Evolutionary conservation across 2,797 vertebrate genomes (phyloP).

Genomic region (Sylvilagus floridanus): DNA sequence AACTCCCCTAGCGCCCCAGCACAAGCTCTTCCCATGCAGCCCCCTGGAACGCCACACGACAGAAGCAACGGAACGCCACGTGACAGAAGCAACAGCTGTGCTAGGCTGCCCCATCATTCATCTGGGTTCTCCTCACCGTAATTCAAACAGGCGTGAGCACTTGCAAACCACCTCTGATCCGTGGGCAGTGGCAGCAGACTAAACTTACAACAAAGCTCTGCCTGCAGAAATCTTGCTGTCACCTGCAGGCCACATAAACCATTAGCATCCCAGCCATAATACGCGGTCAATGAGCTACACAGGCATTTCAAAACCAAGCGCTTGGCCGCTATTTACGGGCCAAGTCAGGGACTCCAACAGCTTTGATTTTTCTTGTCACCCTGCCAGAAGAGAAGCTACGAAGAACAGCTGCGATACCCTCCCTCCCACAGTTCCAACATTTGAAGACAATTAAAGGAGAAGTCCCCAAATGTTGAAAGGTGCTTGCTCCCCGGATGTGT

Average conservation of each 20-base stretch:
- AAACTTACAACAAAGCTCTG: slow-evolving; percentile 84
- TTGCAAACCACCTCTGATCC: slow-evolving; percentile 76
- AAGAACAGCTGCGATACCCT: slow-evolving; percentile 57
- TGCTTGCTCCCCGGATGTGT: background rate
- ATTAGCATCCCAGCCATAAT: slow-evolving; percentile 63
- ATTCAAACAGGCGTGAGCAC: slow-evolving; percentile 78
- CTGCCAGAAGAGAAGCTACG: slow-evolving; percentile 32
- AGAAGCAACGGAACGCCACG: too few species aligned
- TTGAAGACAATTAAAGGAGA: slow-evolving; percentile 71
- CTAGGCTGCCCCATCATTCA: slow-evolving; percentile 79
- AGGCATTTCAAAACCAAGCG: slow-evolving; percentile 54
- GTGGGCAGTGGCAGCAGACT: slow-evolving; percentile 62
- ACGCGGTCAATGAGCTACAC: background rate
- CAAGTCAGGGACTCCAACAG: slow-evolving; percentile 64
- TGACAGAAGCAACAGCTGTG: slow-evolving; percentile 72
- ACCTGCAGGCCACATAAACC: slow-evolving; percentile 76
- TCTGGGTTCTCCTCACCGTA: slow-evolving; percentile 65
- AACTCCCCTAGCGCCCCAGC: background rate
- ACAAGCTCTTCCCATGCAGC: slow-evolving; percentile 51
- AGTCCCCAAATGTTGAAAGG: slow-evolving; percentile 21
- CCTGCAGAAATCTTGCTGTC: slow-evolving; percentile 83
- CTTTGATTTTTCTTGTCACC: slow-evolving; percentile 72
- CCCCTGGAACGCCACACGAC: slow-evolving; percentile 56
- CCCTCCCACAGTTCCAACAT: slow-evolving; percentile 37
- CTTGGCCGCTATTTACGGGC: slow-evolving; percentile 61